Conservation (phyloP, 2,888 invertebrate species). For the Eremobia ochroleuca region DNA sequence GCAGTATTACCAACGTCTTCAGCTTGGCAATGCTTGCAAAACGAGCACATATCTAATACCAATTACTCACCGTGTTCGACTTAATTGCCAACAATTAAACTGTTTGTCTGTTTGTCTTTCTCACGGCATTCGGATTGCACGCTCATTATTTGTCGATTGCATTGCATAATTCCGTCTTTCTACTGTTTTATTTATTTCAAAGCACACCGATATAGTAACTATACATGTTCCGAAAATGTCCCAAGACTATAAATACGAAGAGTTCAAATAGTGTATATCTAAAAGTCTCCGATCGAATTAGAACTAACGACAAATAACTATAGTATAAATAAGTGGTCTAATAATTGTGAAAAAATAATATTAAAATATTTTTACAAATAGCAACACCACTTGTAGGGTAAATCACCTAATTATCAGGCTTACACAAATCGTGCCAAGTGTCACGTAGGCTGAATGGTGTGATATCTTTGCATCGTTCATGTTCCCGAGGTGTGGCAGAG, state of each 20-base stretch:
- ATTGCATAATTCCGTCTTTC: constrained; percentile 45
- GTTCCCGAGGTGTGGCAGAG: constrained; percentile 72
- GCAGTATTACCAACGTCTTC: constrained; percentile 30
- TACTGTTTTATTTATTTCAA: constrained; percentile 23
- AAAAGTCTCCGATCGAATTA: background rate
- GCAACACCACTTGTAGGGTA: constrained; percentile 57
- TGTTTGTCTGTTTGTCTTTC: constrained; percentile 65
- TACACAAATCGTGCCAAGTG: constrained; percentile 69
- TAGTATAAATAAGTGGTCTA: no score
- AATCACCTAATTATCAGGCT: constrained; percentile 66
- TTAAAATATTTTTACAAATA: constrained; percentile 18
- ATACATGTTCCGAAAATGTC: background rate
- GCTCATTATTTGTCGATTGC: constrained; percentile 56
- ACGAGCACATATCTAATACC: constrained; percentile 56
- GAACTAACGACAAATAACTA: background rate
- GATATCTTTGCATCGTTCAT: constrained; percentile 69
- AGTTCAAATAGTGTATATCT: background rate
- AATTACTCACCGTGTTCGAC: constrained; percentile 62
- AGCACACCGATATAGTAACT: background rate
- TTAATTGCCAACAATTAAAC: constrained; percentile 62
- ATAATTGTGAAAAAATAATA: background rate
- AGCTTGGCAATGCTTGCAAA: constrained; percentile 53
- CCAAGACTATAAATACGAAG: background rate
- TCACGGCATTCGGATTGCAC: constrained; percentile 62
- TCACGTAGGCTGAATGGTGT: constrained; percentile 71